Evolutionary conservation across 2,888 invertebrate species (phyloP).

Genomic region (Drosophila fulvimacula): DNA sequence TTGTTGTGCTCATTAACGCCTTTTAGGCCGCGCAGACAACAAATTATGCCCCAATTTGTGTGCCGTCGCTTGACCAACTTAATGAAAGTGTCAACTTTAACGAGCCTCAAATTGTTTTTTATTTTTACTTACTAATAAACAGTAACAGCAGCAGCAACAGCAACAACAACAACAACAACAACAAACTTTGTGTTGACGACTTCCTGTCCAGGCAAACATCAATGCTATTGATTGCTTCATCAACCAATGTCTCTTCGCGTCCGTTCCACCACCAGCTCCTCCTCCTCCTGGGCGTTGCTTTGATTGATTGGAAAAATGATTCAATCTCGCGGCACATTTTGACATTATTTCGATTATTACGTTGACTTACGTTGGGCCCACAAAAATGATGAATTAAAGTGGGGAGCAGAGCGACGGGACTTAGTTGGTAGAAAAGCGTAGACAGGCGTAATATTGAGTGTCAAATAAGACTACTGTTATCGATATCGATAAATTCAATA

Average conservation of each 20-base stretch:
- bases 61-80: slow-evolving; percentile 71
- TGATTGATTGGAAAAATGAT: slow-evolving; percentile 83
- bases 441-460: not conserved
- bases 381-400: slow-evolving; percentile 22
- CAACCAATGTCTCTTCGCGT: slow-evolving; percentile 14
- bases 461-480: not conserved
- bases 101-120: slow-evolving; percentile 81
- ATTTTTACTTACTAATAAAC: slow-evolving; percentile 68
- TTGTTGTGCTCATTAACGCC: slow-evolving; percentile 74
- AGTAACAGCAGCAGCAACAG: slow-evolving; percentile 28
- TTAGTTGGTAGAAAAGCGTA: not conserved
- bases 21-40: slow-evolving; percentile 52
- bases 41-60: slow-evolving; percentile 64
- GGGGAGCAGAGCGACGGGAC: not conserved
- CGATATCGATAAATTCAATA: no score
- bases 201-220: slow-evolving; percentile 65
- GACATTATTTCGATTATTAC: slow-evolving; percentile 49
- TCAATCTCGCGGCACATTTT: slow-evolving; percentile 70
- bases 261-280: not conserved
- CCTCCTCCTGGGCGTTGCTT: slow-evolving; percentile 35
- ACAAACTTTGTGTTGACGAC: slow-evolving; percentile 24
- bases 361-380: slow-evolving; percentile 19
- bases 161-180: slow-evolving; percentile 22
- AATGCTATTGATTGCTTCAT: slow-evolving; percentile 76
- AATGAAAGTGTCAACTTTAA: slow-evolving; percentile 82